Conservation (phyloP, 2,113 vertebrate species). For the Brachypteracias leptosomus region DNA sequence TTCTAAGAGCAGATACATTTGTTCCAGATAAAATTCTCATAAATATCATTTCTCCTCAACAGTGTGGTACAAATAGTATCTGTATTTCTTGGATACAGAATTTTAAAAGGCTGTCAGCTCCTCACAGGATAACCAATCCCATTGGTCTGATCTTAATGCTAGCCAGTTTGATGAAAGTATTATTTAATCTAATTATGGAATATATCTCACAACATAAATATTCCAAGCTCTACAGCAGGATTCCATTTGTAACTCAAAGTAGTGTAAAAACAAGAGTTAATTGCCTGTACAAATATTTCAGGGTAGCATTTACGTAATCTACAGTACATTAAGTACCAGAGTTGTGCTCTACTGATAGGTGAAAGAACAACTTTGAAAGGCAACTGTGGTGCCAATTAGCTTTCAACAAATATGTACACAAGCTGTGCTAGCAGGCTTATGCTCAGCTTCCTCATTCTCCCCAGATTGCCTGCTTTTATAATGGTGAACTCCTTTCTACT, state of each 20-base stretch:
- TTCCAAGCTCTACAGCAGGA: conserved; percentile 25
- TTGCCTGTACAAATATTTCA: conserved; percentile 73
- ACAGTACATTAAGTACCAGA: conserved; percentile 73
- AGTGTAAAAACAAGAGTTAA: conserved; percentile 70
- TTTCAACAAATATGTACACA: conserved; percentile 76
- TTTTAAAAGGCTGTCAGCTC: background rate
- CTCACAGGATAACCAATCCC: background rate
- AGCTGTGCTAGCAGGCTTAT: conserved; percentile 51
- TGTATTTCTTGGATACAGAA: background rate
- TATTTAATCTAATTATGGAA: conserved; percentile 41
- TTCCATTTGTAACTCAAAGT: conserved; percentile 59
- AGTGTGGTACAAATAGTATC: background rate
- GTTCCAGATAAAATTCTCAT: background rate
- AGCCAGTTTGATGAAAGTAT: background rate
- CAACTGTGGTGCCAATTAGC: conserved; percentile 68
- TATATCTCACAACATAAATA: conserved; percentile 32
- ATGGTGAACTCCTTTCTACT: background rate
- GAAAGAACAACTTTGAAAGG: conserved; percentile 72
- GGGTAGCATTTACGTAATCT: conserved; percentile 68
- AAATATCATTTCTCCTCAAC: background rate
- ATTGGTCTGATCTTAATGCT: background rate
- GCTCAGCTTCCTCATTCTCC: conserved; percentile 55
- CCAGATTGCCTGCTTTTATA: background rate
- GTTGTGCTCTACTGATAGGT: conserved; percentile 68
- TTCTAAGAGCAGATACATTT: background rate